These are phyloP conservation scores for Polydrusus cervinus DNA, from an alignment of 2,888 invertebrate species.

Conservation along the genomic window DNA sequence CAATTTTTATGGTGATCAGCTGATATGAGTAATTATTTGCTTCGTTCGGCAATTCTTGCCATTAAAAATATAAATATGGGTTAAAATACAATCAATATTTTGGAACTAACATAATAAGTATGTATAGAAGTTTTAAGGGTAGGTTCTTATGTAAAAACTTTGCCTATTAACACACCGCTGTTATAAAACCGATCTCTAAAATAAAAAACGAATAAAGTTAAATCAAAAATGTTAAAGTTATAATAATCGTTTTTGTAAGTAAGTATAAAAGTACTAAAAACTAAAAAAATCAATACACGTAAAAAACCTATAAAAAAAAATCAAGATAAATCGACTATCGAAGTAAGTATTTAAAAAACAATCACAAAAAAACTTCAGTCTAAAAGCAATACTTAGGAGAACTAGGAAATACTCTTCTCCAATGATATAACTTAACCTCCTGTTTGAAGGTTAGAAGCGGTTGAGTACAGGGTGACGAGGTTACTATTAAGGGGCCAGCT, in stretches of 20 bases:
- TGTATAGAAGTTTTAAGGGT: background rate
- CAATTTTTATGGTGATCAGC: constrained; percentile 14
- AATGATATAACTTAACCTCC: constrained; percentile 44
- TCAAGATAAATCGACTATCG: constrained; percentile 23
- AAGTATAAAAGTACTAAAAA: constrained; percentile 39
- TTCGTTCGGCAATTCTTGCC: too few relatives aligned
- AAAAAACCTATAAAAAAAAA: constrained; percentile 40
- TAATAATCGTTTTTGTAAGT: constrained; percentile 40
- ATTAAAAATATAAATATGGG: too few relatives aligned
- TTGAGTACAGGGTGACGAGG: constrained; percentile 55
- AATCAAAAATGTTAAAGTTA: constrained; percentile 11
- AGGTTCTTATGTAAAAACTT: background rate
- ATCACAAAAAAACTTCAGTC: constrained; percentile 60
- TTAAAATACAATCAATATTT: background rate
- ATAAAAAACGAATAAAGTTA: background rate
- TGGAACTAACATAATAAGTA: background rate
- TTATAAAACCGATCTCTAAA: constrained; percentile 22
- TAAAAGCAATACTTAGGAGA: constrained; percentile 63
- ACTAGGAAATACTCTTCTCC: constrained; percentile 34
- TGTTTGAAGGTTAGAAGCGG: constrained; percentile 53
- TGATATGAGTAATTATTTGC: constrained; percentile 2
- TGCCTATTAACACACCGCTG: background rate
- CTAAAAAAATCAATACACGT: constrained; percentile 36
- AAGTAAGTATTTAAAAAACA: constrained; percentile 52
- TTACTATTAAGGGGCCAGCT: constrained; percentile 22